phyloP scores from a whole-genome alignment of 2,888 invertebrate species.

The Neocrepidodera transversa region DNA sequence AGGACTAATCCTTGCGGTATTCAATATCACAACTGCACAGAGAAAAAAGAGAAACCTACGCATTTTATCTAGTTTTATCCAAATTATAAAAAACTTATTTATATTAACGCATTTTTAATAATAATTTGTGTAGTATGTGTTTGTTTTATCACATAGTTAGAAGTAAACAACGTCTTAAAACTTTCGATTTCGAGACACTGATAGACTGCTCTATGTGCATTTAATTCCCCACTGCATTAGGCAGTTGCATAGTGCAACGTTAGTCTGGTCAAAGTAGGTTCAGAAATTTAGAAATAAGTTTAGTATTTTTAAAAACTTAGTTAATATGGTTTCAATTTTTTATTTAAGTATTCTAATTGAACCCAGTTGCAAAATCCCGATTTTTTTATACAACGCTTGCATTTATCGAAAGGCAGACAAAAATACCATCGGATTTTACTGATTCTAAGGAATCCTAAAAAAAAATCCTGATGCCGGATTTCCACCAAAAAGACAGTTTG shows the following conservation, averaged over 20 bases:
- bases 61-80: background rate
- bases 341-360: too few relatives aligned
- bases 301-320: too few relatives aligned
- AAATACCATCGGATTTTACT: too few relatives aligned
- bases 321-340: too few relatives aligned
- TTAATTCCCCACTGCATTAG: constrained; percentile 21
- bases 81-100: background rate
- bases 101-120: background rate
- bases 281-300: too few relatives aligned
- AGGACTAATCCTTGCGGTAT: constrained; percentile 29
- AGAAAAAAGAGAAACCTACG: background rate
- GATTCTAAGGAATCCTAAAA: too few relatives aligned
- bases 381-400: too few relatives aligned
- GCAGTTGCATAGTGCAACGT: constrained; percentile 18
- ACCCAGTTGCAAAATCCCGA: too few relatives aligned
- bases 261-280: constrained; percentile 5
- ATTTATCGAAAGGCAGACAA: too few relatives aligned
- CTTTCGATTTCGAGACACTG: constrained; percentile 43
- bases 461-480: too few relatives aligned
- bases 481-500: too few relatives aligned
- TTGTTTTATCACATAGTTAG: constrained; percentile 11
- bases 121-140: background rate
- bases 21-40: constrained; percentile 38
- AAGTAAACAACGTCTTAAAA: constrained; percentile 26
- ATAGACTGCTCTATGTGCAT: constrained; percentile 30